Evolutionary conservation across 2,113 vertebrate species (phyloP), one percentile per base, ranked within the genome.

Genomic region (Struthio camelus): DNA sequence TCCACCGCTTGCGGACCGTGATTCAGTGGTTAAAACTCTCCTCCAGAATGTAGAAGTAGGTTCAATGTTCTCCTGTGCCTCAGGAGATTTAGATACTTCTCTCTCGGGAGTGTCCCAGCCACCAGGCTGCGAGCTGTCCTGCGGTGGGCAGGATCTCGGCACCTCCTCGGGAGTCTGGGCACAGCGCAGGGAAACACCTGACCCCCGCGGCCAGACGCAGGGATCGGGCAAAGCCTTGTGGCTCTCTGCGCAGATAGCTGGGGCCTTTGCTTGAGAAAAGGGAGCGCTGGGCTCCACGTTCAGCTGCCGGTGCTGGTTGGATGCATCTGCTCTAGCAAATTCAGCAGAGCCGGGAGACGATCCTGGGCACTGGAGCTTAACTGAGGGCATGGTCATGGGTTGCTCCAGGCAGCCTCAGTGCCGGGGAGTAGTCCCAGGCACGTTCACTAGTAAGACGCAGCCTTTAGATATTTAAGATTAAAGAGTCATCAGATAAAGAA

Each of bases 81-180:
- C 54, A 32, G 87, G 90, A 76, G 13, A 42, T 73, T 42, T 61
- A 66, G 92, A 54, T 93, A 82, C 85, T 93, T 90, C 96, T 97
- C 96, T 93, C 27, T 4, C 1, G 1, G 5, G 28, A 16, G 56
- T 17, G 36, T 62, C 76, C 53, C 16, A 38, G 4, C 20, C 79
- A 72, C 73, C 70, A 53, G 61, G 76, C 32, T 28, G 18, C 38
- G 14, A n/a, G 59, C n/a, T 80, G 50, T 66, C 40, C 40, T 15
- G 24, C 51, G 70, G 65, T 0, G 5, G 27, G n/a, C 32, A 70
- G 0, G 1, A 48, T 79, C 87, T 61, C 80, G 1, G 0, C 80
- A 25, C 70, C 54, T 59, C 20, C 10, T 1, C 6, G 71, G 38
- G 86, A 91, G 94, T 89, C 76, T 25, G 38, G 69, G 54, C 80